phyloP scores from a whole-genome alignment of 2,113 vertebrate genomes.

The Cygnus buccinator region DNA sequence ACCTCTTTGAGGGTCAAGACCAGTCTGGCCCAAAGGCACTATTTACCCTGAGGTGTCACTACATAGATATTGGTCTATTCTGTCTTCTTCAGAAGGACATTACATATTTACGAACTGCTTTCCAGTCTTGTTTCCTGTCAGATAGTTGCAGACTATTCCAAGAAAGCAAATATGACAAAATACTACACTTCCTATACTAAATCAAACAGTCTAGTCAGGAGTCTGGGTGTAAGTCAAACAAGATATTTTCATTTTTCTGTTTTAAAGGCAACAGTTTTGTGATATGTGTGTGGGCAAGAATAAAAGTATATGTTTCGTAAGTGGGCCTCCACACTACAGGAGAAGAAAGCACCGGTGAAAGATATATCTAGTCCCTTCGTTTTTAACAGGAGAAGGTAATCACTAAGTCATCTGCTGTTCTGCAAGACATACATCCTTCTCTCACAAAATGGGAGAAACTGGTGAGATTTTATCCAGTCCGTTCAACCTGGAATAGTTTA shows the following conservation, averaged over 20 bases:
- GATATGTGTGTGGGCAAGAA: background rate
- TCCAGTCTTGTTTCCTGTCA: background rate
- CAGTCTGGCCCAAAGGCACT: background rate
- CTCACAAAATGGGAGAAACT: background rate
- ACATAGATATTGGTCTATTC: background rate
- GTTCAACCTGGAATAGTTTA: background rate
- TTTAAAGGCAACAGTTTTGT: background rate
- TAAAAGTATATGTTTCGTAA: background rate
- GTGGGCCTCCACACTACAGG: background rate
- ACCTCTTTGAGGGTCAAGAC: background rate
- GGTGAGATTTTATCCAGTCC: background rate
- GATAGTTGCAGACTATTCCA: background rate
- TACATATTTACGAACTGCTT: background rate
- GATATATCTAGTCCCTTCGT: background rate
- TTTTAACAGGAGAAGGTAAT: background rate
- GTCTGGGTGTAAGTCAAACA: background rate
- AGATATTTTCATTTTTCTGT: background rate
- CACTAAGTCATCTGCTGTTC: background rate
- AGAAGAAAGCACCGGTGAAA: background rate
- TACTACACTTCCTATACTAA: background rate
- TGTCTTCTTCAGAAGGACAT: background rate
- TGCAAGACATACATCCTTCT: background rate
- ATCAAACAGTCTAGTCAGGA: background rate
- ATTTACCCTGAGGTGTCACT: too few species aligned
- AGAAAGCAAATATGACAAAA: background rate